These are phyloP conservation scores for Drosophila prolongata DNA, from an alignment of 2,888 invertebrate species.

Conservation along the genomic window DNA sequence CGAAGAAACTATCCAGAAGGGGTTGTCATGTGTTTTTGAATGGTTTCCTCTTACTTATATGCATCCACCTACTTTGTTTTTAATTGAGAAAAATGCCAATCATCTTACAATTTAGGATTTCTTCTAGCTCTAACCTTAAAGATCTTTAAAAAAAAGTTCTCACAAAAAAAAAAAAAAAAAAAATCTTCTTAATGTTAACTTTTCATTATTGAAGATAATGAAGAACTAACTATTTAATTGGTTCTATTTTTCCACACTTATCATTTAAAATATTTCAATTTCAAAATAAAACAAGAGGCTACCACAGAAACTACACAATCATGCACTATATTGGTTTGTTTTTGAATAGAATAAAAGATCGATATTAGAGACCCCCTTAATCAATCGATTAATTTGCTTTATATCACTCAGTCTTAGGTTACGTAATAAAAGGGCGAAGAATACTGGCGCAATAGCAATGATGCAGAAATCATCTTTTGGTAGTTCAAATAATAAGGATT, in stretches of 20 bases:
- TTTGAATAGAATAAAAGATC: neutral
- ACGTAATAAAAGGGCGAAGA: slow-evolving; percentile 1
- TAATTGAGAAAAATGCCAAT: too few relatives aligned
- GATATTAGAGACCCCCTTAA: neutral
- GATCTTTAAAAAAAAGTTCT: neutral
- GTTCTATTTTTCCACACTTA: neutral
- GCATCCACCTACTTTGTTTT: too few relatives aligned
- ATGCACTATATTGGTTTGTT: slow-evolving; percentile 8
- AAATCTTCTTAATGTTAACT: too few relatives aligned
- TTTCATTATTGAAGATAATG: too few relatives aligned
- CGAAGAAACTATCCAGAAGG: neutral
- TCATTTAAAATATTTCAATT: too few relatives aligned
- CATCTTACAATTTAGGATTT: too few relatives aligned
- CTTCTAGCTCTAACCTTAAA: neutral
- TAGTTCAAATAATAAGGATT: neutral
- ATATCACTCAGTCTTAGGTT: slow-evolving; percentile 10
- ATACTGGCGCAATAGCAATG: slow-evolving; percentile 7
- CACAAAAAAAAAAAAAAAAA: too few relatives aligned
- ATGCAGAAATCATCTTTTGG: neutral
- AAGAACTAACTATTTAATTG: neutral
- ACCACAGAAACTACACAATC: slow-evolving; percentile 6
- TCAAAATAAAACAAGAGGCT: too few relatives aligned
- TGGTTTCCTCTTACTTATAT: neutral
- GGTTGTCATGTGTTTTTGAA: neutral
- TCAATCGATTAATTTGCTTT: neutral